Evolutionary conservation across 2,888 invertebrate species (phyloP).

Genomic region (Stegophylla sp.): DNA sequence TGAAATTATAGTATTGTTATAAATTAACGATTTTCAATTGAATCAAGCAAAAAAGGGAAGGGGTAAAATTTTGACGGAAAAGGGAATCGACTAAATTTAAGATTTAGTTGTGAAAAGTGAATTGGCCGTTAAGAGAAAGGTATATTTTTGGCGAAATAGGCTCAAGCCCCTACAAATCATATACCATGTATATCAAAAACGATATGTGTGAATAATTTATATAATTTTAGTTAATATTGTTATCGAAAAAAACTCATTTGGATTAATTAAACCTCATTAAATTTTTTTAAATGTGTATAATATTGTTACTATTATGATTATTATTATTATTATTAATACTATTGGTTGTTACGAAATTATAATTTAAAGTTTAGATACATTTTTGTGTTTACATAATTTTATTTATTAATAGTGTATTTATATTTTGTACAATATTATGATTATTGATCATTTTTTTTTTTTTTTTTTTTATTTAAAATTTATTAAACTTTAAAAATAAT

Average conservation of each 20-base stretch:
- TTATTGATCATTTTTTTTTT: not conserved
- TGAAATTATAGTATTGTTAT: too few relatives aligned
- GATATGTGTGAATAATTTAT: not conserved
- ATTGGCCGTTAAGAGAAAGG: too few relatives aligned
- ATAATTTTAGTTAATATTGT: too few relatives aligned
- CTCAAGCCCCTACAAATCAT: too few relatives aligned
- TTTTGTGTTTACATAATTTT: slow-evolving; percentile 27
- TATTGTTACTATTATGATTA: slow-evolving; percentile 29
- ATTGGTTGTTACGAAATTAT: slow-evolving; percentile 19
- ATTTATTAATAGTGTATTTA: slow-evolving; percentile 25
- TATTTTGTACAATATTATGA: slow-evolving; percentile 23
- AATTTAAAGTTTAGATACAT: slow-evolving; percentile 41
- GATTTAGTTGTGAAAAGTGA: too few relatives aligned
- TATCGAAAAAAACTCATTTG: too few relatives aligned
- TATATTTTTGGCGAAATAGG: too few relatives aligned
- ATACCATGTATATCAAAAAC: not conserved
- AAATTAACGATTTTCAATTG: too few relatives aligned
- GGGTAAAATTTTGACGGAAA: too few relatives aligned
- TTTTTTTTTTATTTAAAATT: not conserved
- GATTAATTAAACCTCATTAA: not conserved
- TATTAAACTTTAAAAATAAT: too few relatives aligned
- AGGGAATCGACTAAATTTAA: too few relatives aligned
- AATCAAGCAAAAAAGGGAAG: too few relatives aligned
- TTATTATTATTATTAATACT: slow-evolving; percentile 7
- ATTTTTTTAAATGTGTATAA: slow-evolving; percentile 6